phyloP scores from a whole-genome alignment of 2,113 vertebrate species.

The Corvus cornix region DNA sequence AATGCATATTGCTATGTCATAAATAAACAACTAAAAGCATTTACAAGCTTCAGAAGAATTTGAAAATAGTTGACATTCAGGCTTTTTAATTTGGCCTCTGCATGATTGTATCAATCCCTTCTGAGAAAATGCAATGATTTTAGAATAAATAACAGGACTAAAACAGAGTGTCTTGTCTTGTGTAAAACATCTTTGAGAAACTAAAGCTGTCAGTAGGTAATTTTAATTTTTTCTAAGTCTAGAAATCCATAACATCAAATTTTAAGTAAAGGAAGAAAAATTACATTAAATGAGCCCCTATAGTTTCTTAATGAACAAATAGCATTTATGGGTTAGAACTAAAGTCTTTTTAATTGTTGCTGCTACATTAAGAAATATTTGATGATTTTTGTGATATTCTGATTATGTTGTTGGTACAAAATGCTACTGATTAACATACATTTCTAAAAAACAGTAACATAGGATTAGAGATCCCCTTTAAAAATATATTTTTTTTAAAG shows the following conservation, averaged over 20 bases:
- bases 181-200: not conserved
- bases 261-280: not conserved
- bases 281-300: not conserved
- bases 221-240: not conserved
- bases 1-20: not conserved
- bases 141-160: not conserved
- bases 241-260: not conserved
- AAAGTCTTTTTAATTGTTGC: not conserved
- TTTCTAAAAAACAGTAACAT: not conserved
- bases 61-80: not conserved
- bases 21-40: slow-evolving; percentile 14
- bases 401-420: not conserved
- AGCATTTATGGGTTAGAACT: not conserved
- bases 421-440: not conserved
- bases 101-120: not conserved
- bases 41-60: not conserved
- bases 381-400: not conserved
- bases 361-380: not conserved
- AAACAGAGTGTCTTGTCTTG: not conserved
- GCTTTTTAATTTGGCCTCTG: not conserved
- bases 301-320: not conserved
- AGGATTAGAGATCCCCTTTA: not conserved
- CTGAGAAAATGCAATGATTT: not conserved
- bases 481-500: not conserved
- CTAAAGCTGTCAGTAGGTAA: not conserved